These are phyloP conservation scores for Pyrrhosoma nymphula DNA, from an alignment of 2,888 invertebrate genomes.

Conservation along the genomic window DNA sequence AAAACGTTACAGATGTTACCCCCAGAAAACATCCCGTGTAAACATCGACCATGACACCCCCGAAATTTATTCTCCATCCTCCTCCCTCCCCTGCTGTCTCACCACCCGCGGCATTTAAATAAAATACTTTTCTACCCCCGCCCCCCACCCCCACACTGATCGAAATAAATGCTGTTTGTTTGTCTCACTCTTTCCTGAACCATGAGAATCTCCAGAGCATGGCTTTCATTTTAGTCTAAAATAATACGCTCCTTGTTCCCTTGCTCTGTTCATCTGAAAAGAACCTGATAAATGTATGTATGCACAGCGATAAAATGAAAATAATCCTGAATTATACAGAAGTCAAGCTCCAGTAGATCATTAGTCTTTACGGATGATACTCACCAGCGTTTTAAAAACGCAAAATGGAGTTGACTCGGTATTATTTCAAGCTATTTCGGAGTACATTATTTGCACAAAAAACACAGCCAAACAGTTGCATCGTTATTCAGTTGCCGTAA, in stretches of 20 bases:
- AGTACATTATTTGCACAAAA: background rate
- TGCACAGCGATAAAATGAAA: background rate
- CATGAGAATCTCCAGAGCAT: background rate
- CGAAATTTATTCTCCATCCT: background rate
- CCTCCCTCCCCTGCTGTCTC: background rate
- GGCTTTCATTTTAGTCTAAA: background rate
- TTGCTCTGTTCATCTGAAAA: background rate
- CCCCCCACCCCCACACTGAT: background rate
- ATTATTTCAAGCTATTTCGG: background rate
- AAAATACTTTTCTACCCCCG: background rate
- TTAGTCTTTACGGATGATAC: background rate
- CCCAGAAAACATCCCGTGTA: constrained; percentile 11
- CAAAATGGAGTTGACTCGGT: background rate
- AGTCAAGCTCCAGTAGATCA: background rate
- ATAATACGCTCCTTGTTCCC: background rate
- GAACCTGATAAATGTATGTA: background rate
- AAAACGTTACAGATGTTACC: constrained; percentile 34
- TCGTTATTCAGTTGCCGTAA: background rate
- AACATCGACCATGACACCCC: constrained; percentile 15
- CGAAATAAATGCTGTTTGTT: constrained; percentile 25
- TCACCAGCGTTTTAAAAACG: background rate
- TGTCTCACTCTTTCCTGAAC: background rate
- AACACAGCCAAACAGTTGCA: background rate
- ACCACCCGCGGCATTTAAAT: background rate
- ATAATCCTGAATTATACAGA: background rate